A percentile compares a stretch with the other conserved stretches of the same genome.
Evolutionary conservation across 2,113 vertebrate genomes (phyloP).

Genomic region (Astur gentilis): DNA sequence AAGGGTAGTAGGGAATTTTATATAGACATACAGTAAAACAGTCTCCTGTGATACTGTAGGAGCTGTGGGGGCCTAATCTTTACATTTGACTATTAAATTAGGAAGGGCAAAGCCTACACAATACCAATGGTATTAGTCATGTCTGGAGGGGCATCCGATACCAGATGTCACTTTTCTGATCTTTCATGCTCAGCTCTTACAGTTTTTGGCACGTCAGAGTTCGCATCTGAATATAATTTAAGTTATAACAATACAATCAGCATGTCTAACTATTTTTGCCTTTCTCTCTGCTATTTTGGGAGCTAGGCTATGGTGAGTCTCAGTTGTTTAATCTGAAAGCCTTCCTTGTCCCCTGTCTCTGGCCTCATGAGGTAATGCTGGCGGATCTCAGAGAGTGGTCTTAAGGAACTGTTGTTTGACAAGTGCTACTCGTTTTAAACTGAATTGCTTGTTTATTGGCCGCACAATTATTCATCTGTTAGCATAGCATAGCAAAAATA

Average conservation of each 20-base stretch:
- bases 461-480: not conserved
- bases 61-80: conserved; percentile 49
- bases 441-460: conserved; percentile 5
- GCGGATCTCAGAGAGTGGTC: not conserved
- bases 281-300: conserved; percentile 63
- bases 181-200: conserved; percentile 66
- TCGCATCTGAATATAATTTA: conserved; percentile 80
- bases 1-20: conserved; percentile 1
- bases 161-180: conserved; percentile 81
- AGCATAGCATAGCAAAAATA: not conserved
- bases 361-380: conserved; percentile 36
- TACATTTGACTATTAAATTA: conserved; percentile 76
- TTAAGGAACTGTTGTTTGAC: conserved; percentile 34
- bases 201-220: conserved; percentile 73
- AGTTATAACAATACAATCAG: conserved; percentile 74
- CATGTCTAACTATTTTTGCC: conserved; percentile 66
- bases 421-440: conserved; percentile 53
- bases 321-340: conserved; percentile 53
- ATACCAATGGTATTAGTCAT: conserved; percentile 80
- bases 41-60: conserved; percentile 19
- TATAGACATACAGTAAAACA: conserved; percentile 32
- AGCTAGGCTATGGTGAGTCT: conserved; percentile 26
- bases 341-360: not conserved
- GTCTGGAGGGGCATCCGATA: conserved; percentile 77
- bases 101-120: conserved; percentile 71